Evolutionary conservation across 92 coral and sea anemone genomes (phyloP), one percentile per base, ranked within the genome.

Genomic region (Pocillopora meandrina): DNA sequence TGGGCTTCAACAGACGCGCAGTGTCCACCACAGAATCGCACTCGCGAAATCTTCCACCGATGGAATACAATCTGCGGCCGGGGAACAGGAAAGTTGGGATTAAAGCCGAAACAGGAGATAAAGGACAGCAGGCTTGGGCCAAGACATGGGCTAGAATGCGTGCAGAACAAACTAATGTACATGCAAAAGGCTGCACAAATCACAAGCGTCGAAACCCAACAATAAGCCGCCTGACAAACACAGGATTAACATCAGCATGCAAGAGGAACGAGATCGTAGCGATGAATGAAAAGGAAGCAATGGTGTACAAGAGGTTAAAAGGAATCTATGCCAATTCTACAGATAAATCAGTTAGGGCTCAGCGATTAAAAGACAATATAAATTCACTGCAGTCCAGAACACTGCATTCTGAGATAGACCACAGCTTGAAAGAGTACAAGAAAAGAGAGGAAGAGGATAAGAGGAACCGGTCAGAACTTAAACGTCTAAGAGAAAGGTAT

Each of bases 291-390:
- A 92, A 92, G 52, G 98, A 95, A n/a, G 99, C 98, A 5, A 92
- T 92, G 31, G 47, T 85, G 11, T 82, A 92, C 72, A 86, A 84
- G 72, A 70, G 95, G 63, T 88, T 91, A 9, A 88, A 91, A 73
- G 98, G 97, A 47, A 87, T 97, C 76, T 97, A 97, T 61, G 91
- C 90, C 35, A 97, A 97, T 76, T 81, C 98, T 17, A 92, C 83
- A 70, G 97, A 93, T 61, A 88, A 85, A 73, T 65, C 78, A 58
- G 84, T 89, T 42, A 89, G 98, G 36, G 90, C 90, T 19, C 90
- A 91, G 65, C 78, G 91, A 74, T 72, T 97, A 21, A 86, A 84
- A 69, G 85, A 77, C 12, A 90, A 92, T 55, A 73, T 97, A 26
- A 86, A 88, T 70, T 79, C 89, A 59, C 71, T 97, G 35, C 99